These are phyloP conservation scores for Indicator indicator DNA, from an alignment of 2,113 vertebrate genomes.

Conservation along the genomic window DNA sequence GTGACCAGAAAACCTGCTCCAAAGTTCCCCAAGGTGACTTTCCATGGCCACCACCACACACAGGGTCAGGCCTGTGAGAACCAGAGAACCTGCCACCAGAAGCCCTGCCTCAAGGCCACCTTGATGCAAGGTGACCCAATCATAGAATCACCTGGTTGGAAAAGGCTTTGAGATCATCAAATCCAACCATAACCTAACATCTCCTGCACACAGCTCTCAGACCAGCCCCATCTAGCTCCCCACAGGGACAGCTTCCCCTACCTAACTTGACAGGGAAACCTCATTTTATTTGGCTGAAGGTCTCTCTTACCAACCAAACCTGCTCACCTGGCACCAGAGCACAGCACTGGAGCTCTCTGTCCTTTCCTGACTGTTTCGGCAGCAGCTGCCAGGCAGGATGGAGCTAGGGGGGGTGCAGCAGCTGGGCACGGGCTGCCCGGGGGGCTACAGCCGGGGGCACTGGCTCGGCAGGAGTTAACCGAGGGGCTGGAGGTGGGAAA, in stretches of 20 bases:
- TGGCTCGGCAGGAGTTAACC: not conserved
- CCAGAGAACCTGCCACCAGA: not conserved
- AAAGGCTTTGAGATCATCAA: too few relatives aligned
- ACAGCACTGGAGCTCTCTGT: not conserved
- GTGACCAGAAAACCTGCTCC: not conserved
- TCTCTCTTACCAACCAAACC: not conserved
- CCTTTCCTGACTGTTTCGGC: not conserved
- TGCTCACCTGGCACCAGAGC: not conserved
- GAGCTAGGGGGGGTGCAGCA: too few relatives aligned
- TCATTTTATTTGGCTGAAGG: not conserved
- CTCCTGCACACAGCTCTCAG: too few relatives aligned
- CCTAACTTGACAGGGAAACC: not conserved
- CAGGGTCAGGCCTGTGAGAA: not conserved
- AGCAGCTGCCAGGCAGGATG: too few relatives aligned
- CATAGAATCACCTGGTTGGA: too few relatives aligned
- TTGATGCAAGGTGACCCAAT: not conserved
- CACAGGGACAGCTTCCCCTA: not conserved
- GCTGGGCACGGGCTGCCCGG: not conserved
- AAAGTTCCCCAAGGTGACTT: not conserved
- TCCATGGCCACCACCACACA: fast-evolving
- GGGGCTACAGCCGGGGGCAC: not conserved
- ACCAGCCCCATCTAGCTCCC: not conserved
- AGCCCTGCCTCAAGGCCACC: not conserved
- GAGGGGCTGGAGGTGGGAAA: not conserved
- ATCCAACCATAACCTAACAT: too few relatives aligned